Evolutionary conservation across 2,888 invertebrate genomes (phyloP).

Genomic region (Phengaris arion): DNA sequence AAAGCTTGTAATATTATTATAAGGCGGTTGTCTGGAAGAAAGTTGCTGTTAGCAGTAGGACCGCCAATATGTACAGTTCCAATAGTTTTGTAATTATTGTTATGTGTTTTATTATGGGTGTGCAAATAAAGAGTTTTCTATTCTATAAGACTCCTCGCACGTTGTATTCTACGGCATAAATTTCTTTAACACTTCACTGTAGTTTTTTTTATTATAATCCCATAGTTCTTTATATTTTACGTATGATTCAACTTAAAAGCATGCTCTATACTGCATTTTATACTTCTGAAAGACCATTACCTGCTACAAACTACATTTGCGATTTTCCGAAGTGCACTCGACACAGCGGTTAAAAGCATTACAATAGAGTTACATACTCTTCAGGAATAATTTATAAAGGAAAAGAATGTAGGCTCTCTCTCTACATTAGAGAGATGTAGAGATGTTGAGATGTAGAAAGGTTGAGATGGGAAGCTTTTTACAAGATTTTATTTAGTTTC

Average conservation of each 20-base stretch:
- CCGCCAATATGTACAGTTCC: no score
- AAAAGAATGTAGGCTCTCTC: neutral
- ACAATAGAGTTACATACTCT: neutral
- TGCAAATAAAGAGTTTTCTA: no score
- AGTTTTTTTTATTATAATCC: no score
- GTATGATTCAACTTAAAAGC: neutral
- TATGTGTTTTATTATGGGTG: no score
- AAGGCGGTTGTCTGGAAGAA: no score
- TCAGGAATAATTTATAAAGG: constrained; percentile 4
- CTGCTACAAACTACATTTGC: neutral
- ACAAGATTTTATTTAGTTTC: neutral
- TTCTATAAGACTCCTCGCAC: no score
- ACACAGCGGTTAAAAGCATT: neutral
- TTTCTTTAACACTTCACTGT: no score
- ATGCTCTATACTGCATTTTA: neutral
- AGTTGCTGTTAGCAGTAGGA: no score
- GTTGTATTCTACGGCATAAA: no score
- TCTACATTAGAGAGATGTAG: neutral
- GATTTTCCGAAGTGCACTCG: neutral
- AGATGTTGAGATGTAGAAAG: neutral
- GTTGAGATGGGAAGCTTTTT: neutral
- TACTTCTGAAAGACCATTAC: neutral
- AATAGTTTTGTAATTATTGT: no score
- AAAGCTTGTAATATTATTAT: no score
- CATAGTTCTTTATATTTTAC: neutral